Percentiles rank a stretch among this genome's conserved stretches.
Conservation (phyloP, 2,797 vertebrate genomes). For the Notolepis coatsorum region DNA sequence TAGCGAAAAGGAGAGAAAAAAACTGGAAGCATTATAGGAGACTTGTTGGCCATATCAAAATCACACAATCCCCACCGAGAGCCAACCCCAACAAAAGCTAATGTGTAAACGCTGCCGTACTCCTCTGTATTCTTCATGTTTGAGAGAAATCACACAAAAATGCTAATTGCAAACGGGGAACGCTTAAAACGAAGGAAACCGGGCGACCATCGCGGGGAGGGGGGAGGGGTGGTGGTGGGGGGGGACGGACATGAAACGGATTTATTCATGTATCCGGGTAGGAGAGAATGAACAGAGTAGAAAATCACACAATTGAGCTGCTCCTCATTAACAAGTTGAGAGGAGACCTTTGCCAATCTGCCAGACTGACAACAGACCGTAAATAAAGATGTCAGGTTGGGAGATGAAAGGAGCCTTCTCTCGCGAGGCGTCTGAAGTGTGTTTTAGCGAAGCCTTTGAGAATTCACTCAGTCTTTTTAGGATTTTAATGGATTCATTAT, state of each 20-base stretch:
- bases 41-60: not conserved
- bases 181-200: slow-evolving; percentile 16
- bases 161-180: slow-evolving; percentile 11
- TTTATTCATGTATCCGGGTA: slow-evolving; percentile 33
- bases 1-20: not conserved
- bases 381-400: slow-evolving; percentile 55
- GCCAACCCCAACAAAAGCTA: not conserved
- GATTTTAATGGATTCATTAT: slow-evolving; percentile 58
- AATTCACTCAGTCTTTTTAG: slow-evolving; percentile 39
- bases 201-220: slow-evolving; percentile 20
- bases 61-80: not conserved
- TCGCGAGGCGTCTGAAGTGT: slow-evolving; percentile 45
- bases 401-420: slow-evolving; percentile 59
- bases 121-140: not conserved
- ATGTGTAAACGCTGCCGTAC: not conserved
- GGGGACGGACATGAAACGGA: slow-evolving; percentile 47
- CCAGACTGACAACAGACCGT: slow-evolving; percentile 34
- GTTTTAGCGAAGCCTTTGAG: slow-evolving; percentile 49
- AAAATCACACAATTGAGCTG: slow-evolving; percentile 16
- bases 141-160: slow-evolving; percentile 20
- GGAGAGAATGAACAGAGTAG: slow-evolving; percentile 37
- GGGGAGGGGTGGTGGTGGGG: slow-evolving; percentile 17
- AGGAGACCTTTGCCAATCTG: slow-evolving; percentile 45
- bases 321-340: slow-evolving; percentile 53
- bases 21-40: too few species aligned